phyloP scores from a whole-genome alignment of 2,113 vertebrate species.

The Microcebus tavaratra region DNA sequence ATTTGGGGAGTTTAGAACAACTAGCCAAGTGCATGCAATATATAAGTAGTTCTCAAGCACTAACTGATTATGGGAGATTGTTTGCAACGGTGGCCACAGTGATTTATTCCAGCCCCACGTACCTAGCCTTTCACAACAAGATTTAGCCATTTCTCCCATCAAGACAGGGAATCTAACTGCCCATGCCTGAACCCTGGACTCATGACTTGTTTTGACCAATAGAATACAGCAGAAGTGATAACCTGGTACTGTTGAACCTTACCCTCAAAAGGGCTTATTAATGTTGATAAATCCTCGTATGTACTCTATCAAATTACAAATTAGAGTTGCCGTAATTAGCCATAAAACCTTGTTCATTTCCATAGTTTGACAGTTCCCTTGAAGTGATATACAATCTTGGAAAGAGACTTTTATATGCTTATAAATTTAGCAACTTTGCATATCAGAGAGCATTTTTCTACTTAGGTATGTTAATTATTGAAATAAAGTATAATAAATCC shows the following conservation, averaged over 20 bases:
- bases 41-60: neutral
- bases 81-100: neutral
- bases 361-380: neutral
- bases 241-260: neutral
- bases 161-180: neutral
- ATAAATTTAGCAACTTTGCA: neutral
- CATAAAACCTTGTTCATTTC: neutral
- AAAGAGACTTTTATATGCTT: neutral
- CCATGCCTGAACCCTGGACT: neutral
- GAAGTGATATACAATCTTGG: neutral
- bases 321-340: neutral
- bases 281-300: neutral
- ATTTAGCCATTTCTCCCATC: too few relatives aligned
- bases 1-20: neutral
- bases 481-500: neutral
- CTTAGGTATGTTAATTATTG: neutral
- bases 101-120: neutral
- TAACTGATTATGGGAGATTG: too few relatives aligned
- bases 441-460: neutral
- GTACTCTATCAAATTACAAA: neutral
- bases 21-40: neutral
- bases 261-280: neutral
- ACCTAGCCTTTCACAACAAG: accelerated
- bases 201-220: neutral
- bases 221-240: too few relatives aligned